Base-by-base conservation (phyloP, 2,113 vertebrate genomes). In the Dryoscopus gambensis region DNA sequence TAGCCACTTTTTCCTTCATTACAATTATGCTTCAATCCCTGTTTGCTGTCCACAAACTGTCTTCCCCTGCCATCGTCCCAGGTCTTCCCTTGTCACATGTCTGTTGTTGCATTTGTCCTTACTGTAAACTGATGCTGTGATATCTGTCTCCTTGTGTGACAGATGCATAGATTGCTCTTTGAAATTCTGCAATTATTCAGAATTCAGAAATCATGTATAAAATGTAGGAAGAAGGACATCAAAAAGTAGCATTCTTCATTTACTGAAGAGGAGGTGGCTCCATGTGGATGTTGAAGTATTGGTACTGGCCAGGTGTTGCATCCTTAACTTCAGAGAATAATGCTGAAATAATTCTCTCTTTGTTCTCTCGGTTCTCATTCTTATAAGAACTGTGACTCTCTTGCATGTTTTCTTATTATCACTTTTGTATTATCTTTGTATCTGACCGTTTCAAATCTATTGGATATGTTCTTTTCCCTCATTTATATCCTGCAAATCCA, bases 81-180 rank as follows among this genome's bases (percentile, higher is more conserved):
- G 8, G 19, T 39, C 9, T 46, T 62, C 35, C 8, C 28, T 37
- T 37, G 15, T 13, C 3, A 1, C 3, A 1, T 16, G 30, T 9
- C 7, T n/a, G 5, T 11, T 77, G 28, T n/a, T 56, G 4, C 24
- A 25, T 60, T 35, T 59, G 6, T 1, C 0, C 37, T 62, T 57
- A 24, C 7, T 39, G 9, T 35, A n/a, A 65, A 40, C 28, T 39
- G 23, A 21, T 44, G 35, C 15, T 46, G 10, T 62, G 53, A 3
- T 42, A 27, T 27, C 15, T 27, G 15, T 39, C 47, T 35, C n/a
- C 17, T 39, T 56, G 12, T 44, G 14, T 76, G 27, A 44, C 10
- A 19, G 1, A 2, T 31, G 10, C 10, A n/a, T 28, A 57, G 7
- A 6, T 22, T 64, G 11, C 14, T 65, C 7, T 74, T 76, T 18